phyloP scores from a whole-genome alignment of 2,113 vertebrate genomes.

The Cavia porcellus region DNA sequence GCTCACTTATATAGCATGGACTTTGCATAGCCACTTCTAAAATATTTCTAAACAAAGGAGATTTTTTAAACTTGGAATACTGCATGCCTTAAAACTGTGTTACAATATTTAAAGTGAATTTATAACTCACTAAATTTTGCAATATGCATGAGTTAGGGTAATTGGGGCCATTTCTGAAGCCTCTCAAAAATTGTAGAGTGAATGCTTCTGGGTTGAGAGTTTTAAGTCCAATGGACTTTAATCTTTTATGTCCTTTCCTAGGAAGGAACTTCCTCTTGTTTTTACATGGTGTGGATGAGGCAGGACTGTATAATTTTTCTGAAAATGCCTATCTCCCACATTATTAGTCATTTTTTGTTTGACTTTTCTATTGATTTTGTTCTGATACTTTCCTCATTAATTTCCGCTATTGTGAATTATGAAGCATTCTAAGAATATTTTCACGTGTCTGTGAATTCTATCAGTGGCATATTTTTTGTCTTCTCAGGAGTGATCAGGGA shows the following conservation, averaged over 20 bases:
- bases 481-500: constrained; percentile 67
- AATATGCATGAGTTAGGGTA: background rate
- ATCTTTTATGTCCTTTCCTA: background rate
- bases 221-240: background rate
- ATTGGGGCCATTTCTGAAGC: background rate
- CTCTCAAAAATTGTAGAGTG: background rate
- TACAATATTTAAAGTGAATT: background rate
- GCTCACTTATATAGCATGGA: background rate
- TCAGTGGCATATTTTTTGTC: constrained; percentile 70
- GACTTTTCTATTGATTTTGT: constrained; percentile 61
- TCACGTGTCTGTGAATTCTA: constrained; percentile 68
- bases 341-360: constrained; percentile 65
- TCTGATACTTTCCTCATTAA: constrained; percentile 65
- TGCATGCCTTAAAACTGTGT: background rate
- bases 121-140: background rate
- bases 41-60: background rate
- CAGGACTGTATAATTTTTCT: background rate
- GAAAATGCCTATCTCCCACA: background rate
- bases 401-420: constrained; percentile 70
- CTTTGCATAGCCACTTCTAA: background rate
- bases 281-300: background rate
- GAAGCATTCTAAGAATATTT: constrained; percentile 72
- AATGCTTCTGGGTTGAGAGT: background rate
- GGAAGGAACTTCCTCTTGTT: background rate
- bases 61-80: background rate